Percentiles rank a stretch among this genome's conserved stretches.
Evolutionary conservation across 2,113 vertebrate species (phyloP).

Genomic region (Lonchura striata): DNA sequence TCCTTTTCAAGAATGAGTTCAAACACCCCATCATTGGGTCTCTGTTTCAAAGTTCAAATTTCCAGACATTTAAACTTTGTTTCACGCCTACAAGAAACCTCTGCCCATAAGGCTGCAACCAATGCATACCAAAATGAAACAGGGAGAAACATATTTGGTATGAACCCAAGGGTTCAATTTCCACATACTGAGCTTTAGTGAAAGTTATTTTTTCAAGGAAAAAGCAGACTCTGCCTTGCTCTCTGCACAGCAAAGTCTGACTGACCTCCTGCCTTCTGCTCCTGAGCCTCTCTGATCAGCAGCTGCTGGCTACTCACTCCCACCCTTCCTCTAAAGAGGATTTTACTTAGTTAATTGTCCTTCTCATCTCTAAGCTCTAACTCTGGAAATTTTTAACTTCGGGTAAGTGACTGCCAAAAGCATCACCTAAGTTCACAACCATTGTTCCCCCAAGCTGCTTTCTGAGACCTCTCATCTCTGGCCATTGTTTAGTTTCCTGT

Average conservation of each 20-base stretch:
- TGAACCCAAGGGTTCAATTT: background rate
- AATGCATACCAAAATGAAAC: background rate
- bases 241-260: background rate
- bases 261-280: background rate
- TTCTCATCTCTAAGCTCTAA: background rate
- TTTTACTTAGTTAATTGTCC: background rate
- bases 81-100: background rate
- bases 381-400: background rate
- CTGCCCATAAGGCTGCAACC: background rate
- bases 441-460: background rate
- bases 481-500: conserved; percentile 23
- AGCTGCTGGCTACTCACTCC: background rate
- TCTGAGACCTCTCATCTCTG: background rate
- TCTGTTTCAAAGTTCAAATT: background rate
- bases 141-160: background rate
- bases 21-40: background rate
- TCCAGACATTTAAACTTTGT: background rate
- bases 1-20: background rate
- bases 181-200: background rate
- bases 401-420: background rate
- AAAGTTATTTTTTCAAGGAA: background rate
- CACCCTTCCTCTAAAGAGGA: background rate
- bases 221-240: background rate
- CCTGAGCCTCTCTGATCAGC: background rate
- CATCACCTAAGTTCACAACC: background rate